A percentile compares a stretch with the other conserved stretches of the same genome.
phyloP scores from a whole-genome alignment of 2,888 invertebrate genomes.

The Chrysodeixis includens region DNA sequence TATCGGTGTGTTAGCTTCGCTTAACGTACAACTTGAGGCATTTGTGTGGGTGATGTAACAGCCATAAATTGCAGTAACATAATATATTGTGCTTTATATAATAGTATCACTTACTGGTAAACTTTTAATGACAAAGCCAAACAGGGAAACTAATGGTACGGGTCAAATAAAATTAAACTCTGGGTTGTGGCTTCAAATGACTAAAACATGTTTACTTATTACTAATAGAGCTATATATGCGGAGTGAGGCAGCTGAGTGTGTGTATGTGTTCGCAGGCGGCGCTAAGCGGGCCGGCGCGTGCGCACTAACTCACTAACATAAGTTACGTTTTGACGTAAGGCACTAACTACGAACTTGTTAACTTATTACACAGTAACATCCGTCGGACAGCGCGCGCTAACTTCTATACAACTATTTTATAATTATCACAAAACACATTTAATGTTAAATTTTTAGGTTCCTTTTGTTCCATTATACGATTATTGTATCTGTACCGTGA shows the following conservation, averaged over 20 bases:
- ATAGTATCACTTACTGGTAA: slow-evolving; percentile 36
- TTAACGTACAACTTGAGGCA: slow-evolving; percentile 65
- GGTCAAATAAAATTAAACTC: slow-evolving; percentile 17
- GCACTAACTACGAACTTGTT: slow-evolving; percentile 85
- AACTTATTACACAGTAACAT: slow-evolving; percentile 79
- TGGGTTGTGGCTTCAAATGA: slow-evolving; percentile 30
- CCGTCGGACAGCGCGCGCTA: slow-evolving; percentile 10
- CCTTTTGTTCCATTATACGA: slow-evolving; percentile 11
- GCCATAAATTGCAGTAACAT: slow-evolving; percentile 79
- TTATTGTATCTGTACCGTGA: slow-evolving; percentile 38
- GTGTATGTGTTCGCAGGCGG: slow-evolving; percentile 88
- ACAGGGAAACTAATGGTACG: slow-evolving; percentile 29
- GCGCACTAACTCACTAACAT: slow-evolving; percentile 80
- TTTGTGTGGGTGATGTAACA: slow-evolving; percentile 86
- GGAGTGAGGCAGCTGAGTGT: slow-evolving; percentile 66
- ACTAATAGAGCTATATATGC: slow-evolving; percentile 48
- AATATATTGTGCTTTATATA: slow-evolving; percentile 54
- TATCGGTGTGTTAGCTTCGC: slow-evolving; percentile 69
- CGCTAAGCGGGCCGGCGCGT: slow-evolving; percentile 80
- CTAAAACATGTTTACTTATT: slow-evolving; percentile 33
- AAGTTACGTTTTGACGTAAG: slow-evolving; percentile 83
- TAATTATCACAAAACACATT: slow-evolving; percentile 11
- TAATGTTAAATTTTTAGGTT: slow-evolving; percentile 12
- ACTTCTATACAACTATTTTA: not conserved
- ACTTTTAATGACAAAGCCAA: slow-evolving; percentile 15